Evolutionary conservation across 2,888 invertebrate genomes (phyloP).

Genomic region (Melipona beecheii): DNA sequence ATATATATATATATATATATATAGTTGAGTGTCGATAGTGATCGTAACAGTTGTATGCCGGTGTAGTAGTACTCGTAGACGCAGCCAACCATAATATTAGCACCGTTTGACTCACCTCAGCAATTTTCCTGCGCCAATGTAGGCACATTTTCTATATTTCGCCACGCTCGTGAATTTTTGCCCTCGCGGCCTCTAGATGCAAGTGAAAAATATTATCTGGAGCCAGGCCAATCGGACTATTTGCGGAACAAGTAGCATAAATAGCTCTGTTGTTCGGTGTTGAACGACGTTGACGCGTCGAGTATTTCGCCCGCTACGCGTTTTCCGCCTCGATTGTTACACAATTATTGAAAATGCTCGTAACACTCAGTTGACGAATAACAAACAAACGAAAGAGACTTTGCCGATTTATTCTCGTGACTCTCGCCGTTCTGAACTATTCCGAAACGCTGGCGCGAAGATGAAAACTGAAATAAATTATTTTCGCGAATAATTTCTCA

Average conservation of each 20-base stretch:
- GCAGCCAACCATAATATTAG: constrained; percentile 4
- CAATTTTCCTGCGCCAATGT: constrained; percentile 1
- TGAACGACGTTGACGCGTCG: constrained; percentile 27
- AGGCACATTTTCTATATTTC: constrained; percentile 2
- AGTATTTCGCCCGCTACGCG: background rate
- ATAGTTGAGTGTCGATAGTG: background rate
- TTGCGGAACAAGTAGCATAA: constrained; percentile 67
- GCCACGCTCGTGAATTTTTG: constrained; percentile 41
- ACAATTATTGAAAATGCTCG: no score
- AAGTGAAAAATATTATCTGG: constrained; percentile 65
- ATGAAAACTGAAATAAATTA: no score
- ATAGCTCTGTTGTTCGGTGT: constrained; percentile 66
- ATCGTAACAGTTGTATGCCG: background rate
- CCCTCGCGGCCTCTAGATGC: constrained; percentile 36
- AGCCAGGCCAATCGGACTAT: constrained; percentile 67
- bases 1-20: background rate
- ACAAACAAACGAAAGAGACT: no score
- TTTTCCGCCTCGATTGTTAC: background rate
- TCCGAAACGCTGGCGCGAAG: no score
- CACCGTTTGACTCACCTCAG: constrained; percentile 25
- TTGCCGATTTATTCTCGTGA: no score
- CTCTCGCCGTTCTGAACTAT: no score
- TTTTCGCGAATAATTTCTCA: no score
- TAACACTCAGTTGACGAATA: no score
- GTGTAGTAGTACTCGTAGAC: background rate